Evolutionary conservation across 2,797 vertebrate genomes (phyloP).

Genomic region (Delichon dasypus): DNA sequence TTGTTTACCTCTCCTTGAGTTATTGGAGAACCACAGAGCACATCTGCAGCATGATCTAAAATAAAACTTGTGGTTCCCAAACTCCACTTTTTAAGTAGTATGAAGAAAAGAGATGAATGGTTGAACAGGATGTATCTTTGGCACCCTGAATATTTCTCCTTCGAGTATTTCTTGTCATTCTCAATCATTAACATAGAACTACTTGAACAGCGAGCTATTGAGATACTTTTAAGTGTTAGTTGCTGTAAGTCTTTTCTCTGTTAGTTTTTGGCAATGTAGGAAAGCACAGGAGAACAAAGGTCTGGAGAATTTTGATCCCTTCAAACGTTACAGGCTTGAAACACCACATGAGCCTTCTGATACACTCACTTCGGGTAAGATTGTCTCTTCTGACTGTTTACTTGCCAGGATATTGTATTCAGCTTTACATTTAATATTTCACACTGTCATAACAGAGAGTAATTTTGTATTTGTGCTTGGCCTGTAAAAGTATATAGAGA

Average conservation of each 20-base stretch:
- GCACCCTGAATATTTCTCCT: background rate
- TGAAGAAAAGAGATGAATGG: background rate
- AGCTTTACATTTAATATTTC: background rate
- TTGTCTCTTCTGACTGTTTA: background rate
- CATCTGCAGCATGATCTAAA: background rate
- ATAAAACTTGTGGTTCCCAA: background rate
- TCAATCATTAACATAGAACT: background rate
- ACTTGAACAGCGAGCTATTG: background rate
- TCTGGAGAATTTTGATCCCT: background rate
- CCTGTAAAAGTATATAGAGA: background rate
- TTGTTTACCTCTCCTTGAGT: background rate
- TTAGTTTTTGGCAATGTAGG: background rate
- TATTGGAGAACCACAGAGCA: background rate
- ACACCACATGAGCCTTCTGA: background rate
- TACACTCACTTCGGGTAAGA: background rate
- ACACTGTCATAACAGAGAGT: background rate
- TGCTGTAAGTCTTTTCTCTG: background rate
- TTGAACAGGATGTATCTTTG: background rate
- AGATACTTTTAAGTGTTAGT: background rate
- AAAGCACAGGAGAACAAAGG: background rate
- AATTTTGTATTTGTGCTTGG: background rate
- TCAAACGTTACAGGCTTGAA: background rate
- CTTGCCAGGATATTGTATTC: background rate
- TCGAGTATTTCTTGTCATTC: background rate
- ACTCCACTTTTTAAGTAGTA: background rate